These are phyloP conservation scores for Drosophila santomea DNA, from an alignment of 1,140 invertebrate species.

Conservation along the genomic window DNA sequence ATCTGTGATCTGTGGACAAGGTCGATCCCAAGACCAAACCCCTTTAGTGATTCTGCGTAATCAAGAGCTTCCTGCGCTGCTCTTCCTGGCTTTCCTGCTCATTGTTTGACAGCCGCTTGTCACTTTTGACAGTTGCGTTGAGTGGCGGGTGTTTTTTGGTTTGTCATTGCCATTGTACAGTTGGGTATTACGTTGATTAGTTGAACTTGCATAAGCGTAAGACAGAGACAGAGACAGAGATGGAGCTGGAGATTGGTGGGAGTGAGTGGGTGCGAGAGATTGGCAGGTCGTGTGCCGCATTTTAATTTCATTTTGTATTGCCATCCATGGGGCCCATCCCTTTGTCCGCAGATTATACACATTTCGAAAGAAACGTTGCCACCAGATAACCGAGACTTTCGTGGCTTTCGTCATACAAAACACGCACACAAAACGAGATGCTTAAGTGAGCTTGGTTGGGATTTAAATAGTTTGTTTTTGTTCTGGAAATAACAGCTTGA, in stretches of 20 bases:
- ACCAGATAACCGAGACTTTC: conserved; percentile 46
- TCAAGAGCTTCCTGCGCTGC: conserved; percentile 67
- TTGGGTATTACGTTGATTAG: conserved; percentile 74
- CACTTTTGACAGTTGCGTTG: conserved; percentile 75
- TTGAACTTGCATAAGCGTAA: conserved; percentile 68
- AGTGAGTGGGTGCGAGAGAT: conserved; percentile 62
- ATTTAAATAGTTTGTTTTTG: conserved; percentile 46
- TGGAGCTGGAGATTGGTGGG: not conserved
- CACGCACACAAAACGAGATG: conserved; percentile 13
- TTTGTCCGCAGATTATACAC: conserved; percentile 70
- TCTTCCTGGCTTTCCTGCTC: conserved; percentile 58
- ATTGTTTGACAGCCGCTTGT: conserved; percentile 79
- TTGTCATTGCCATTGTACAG: conserved; percentile 70
- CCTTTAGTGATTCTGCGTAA: conserved; percentile 62
- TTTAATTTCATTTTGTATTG: conserved; percentile 78
- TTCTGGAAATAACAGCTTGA: conserved; percentile 26
- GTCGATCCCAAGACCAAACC: conserved; percentile 32
- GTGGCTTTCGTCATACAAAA: conserved; percentile 42
- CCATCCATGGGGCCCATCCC: conserved; percentile 38
- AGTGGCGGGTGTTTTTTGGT: conserved; percentile 73
- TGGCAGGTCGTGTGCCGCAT: conserved; percentile 81
- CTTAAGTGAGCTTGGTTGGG: conserved; percentile 28
- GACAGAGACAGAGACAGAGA: conserved; percentile 1
- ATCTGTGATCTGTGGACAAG: conserved; percentile 19
- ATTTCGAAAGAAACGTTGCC: conserved; percentile 42